Evolutionary conservation across 2,888 invertebrate species (phyloP), one percentile per base, ranked within the genome.

Genomic region (Melangyna quadrimaculata): DNA sequence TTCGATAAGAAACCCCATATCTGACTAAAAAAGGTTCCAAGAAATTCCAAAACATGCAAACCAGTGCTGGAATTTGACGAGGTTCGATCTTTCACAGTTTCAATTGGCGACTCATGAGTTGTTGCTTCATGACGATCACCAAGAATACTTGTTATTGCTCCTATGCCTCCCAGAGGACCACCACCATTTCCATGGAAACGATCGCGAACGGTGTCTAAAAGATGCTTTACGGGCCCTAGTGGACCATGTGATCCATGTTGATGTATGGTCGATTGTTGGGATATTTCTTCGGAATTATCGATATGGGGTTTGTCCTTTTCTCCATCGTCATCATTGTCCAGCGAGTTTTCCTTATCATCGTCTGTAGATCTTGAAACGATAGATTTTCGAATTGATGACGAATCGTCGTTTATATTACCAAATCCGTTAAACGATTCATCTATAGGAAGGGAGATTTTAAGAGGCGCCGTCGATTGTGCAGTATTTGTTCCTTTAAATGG

Each of bases 211-310:
- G 91, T 88, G 40, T 91, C 90, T 1, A 91, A 61, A 27, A 91
- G 88, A 88, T 91, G 91, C 65, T 89, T 90, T 3, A 91, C 90
- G 4, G 92, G 90, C 75, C 91, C 91, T 55, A 91, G 29, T 6
- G 55, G 63, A n/a, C 81, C 86, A 43, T 81, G 81, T 3, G 81
- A 86, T 70, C 86, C 86, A 4, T 86, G 86, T 0, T 77, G 61
- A 63, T 86, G 77, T 35, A 12, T 10, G 19, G 9, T 69, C 1
- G 57, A 27, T 8, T 71, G 27, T 10, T 61, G 75, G 1, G 61
- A 29, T 45, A 63, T 55, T 43, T 84, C 80, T 32, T 80, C 80
- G 10, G 84, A 75, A 27, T 59, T 75, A 5, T 79, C 74, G 0
- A 70, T 53, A 22, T 65, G 3, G 8, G 86, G 77, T n/a, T 79